These are phyloP conservation scores for Bombus impatiens DNA, from an alignment of 1,140 invertebrate genomes.

Conservation along the genomic window DNA sequence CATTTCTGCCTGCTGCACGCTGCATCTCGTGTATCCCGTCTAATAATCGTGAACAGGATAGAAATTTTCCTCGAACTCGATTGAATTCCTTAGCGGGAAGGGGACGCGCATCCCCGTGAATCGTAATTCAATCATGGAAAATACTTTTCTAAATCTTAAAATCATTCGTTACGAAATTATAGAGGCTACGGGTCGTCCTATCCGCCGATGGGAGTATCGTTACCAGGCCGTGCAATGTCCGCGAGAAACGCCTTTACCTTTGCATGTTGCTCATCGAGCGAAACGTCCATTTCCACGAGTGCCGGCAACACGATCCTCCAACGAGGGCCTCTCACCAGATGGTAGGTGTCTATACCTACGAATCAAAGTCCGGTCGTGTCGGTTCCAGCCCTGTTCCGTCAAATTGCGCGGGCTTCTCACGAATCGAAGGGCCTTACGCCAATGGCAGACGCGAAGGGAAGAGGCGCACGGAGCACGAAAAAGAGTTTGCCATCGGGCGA, in stretches of 20 bases:
- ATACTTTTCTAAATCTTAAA: not conserved
- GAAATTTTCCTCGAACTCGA: not conserved
- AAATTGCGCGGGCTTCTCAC: not conserved
- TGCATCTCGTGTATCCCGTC: not conserved
- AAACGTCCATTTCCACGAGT: not conserved
- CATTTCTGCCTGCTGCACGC: not conserved
- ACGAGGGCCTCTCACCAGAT: not conserved
- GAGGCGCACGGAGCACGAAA: conserved; percentile 73
- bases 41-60: not conserved
- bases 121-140: not conserved
- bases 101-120: not conserved
- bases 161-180: not conserved
- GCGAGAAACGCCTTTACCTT: not conserved
- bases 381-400: not conserved
- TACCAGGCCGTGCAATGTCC: not conserved
- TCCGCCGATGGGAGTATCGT: not conserved
- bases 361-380: not conserved
- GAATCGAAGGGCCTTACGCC: conserved; percentile 64
- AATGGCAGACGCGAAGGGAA: conserved; percentile 66
- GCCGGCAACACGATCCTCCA: not conserved
- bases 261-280: not conserved
- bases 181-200: not conserved
- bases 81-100: not conserved
- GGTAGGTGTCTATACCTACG: not conserved
- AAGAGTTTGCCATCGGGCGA: conserved; percentile 78